A percentile compares a stretch with the other conserved stretches of the same genome.
phyloP scores from a whole-genome alignment of 1,140 invertebrate species.

The Panulirus ornatus region DNA sequence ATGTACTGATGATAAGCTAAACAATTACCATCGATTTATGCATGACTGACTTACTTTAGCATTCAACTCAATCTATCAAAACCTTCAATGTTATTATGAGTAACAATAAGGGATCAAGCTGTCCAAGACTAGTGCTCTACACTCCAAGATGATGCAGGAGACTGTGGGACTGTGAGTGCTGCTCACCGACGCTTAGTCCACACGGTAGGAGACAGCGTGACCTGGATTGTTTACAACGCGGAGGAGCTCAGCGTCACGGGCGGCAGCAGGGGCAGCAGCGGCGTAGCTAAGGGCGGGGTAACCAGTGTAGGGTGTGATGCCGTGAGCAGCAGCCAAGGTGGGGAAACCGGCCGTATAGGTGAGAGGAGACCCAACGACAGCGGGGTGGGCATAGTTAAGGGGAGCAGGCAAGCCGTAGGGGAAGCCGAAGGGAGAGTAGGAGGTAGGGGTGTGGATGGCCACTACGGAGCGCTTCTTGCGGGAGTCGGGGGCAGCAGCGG shows the following conservation, averaged over 20 bases:
- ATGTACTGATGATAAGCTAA: too few relatives aligned
- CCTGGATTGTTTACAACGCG: conserved; percentile 35
- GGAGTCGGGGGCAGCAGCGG: conserved; percentile 47
- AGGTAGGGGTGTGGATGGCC: background rate
- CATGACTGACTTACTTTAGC: too few relatives aligned
- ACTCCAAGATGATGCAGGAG: too few relatives aligned
- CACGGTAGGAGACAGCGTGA: conserved; percentile 15
- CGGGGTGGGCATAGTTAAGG: conserved; percentile 21
- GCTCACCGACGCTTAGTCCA: conserved; percentile 4
- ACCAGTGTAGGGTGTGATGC: too few relatives aligned
- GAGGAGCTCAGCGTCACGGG: conserved; percentile 29
- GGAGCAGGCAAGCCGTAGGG: conserved; percentile 26
- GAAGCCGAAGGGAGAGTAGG: conserved; percentile 15
- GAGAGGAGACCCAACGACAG: background rate
- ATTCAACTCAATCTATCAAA: too few relatives aligned
- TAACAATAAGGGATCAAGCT: too few relatives aligned
- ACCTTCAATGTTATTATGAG: too few relatives aligned
- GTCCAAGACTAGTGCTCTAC: too few relatives aligned
- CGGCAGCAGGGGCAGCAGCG: conserved; percentile 22
- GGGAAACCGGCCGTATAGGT: background rate
- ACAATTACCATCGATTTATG: too few relatives aligned
- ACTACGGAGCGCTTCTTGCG: background rate
- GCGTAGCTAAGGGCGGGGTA: conserved; percentile 25
- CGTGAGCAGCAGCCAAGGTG: background rate
- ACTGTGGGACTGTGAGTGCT: too few relatives aligned